Evolutionary conservation across 2,797 vertebrate genomes (phyloP).

Genomic region (Babyrousa celebensis): DNA sequence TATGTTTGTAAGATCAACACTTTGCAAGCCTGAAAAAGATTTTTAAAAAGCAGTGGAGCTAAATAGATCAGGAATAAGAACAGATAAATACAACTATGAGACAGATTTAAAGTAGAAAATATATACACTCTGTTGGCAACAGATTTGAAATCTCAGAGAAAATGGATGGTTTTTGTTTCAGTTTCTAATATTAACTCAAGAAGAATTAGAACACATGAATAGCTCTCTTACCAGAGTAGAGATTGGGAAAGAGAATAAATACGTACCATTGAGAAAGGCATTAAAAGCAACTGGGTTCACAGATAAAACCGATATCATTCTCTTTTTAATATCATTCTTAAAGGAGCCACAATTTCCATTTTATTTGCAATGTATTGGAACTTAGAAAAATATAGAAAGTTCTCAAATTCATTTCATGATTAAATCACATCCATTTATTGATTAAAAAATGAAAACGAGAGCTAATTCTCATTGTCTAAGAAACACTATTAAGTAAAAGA

Average conservation of each 20-base stretch:
- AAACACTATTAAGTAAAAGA: not conserved
- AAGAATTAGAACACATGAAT: slow-evolving; percentile 30
- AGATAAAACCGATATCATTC: not conserved
- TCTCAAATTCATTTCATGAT: not conserved
- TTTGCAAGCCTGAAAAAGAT: not conserved
- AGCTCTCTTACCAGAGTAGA: not conserved
- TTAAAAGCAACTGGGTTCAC: not conserved
- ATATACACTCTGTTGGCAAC: not conserved
- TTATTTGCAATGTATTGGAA: not conserved
- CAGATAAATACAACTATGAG: not conserved
- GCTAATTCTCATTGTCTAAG: not conserved
- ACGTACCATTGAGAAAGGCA: not conserved
- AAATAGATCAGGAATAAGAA: not conserved
- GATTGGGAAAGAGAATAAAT: not conserved
- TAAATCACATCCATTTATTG: not conserved
- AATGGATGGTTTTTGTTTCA: not conserved
- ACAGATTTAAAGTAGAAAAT: not conserved
- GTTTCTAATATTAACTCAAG: slow-evolving; percentile 45
- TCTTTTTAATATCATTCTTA: not conserved
- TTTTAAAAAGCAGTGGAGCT: not conserved
- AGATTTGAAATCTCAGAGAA: not conserved
- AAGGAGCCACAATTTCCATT: not conserved
- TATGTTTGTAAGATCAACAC: not conserved
- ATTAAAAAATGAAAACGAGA: slow-evolving; percentile 26
- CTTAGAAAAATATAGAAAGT: not conserved